These are phyloP conservation scores for Calypte anna DNA, from an alignment of 2,113 vertebrate species.

Conservation along the genomic window DNA sequence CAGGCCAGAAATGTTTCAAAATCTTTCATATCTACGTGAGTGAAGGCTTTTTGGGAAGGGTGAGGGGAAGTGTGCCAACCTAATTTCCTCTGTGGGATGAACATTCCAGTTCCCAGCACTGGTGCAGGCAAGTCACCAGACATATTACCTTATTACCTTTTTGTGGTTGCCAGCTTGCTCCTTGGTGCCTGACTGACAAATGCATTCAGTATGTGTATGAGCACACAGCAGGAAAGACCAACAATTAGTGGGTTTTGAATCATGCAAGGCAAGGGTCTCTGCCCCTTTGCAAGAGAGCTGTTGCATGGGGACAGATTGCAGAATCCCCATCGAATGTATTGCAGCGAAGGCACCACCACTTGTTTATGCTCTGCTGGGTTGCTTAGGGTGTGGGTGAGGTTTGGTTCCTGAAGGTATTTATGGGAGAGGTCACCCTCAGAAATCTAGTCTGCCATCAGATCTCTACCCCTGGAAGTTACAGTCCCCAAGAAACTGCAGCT, in stretches of 20 bases:
- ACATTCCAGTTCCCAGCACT: not conserved
- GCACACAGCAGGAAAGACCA: not conserved
- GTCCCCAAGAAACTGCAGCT: not conserved
- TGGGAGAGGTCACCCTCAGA: not conserved
- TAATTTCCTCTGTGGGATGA: constrained; percentile 30
- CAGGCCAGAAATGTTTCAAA: constrained; percentile 6
- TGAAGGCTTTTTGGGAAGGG: not conserved
- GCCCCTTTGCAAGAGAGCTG: not conserved
- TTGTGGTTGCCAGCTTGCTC: constrained; percentile 21
- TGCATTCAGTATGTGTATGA: constrained; percentile 9
- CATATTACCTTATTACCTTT: constrained; percentile 24
- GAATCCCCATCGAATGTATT: not conserved
- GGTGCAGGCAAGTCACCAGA: not conserved
- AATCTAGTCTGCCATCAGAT: constrained; percentile 18
- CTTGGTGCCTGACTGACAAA: constrained; percentile 32
- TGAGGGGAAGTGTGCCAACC: not conserved
- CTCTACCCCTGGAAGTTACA: not conserved
- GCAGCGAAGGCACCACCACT: not conserved
- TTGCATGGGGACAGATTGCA: not conserved
- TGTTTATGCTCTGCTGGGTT: not conserved
- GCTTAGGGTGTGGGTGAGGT: not conserved
- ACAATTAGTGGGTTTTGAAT: constrained; percentile 58
- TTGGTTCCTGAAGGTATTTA: constrained; percentile 10
- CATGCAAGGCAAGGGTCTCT: constrained; percentile 21
- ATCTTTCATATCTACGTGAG: not conserved